Percentiles rank a stretch among this genome's conserved stretches.
Evolutionary conservation across 2,113 vertebrate species (phyloP).

Genomic region (Sardina pilchardus): DNA sequence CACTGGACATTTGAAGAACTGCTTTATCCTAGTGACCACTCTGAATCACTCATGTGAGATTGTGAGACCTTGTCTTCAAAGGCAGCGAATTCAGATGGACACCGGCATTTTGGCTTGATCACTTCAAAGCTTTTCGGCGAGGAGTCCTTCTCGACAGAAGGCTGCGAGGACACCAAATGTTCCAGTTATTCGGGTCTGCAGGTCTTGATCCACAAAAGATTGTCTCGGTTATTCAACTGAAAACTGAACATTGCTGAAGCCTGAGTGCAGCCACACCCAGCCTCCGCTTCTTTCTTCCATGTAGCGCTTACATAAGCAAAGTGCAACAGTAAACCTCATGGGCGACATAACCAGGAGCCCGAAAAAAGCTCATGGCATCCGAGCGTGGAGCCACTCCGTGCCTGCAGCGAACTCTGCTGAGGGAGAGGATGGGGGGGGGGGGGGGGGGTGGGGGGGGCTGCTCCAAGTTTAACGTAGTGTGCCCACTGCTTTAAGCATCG

Average conservation of each 20-base stretch:
- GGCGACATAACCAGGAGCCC: neutral
- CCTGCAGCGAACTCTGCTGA: neutral
- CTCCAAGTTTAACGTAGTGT: neutral
- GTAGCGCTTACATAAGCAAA: neutral
- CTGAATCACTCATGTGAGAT: too few species aligned
- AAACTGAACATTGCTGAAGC: neutral
- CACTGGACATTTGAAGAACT: neutral
- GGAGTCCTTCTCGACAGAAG: neutral
- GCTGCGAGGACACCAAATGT: neutral
- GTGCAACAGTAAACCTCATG: conserved; percentile 4
- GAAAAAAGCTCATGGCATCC: conserved; percentile 9
- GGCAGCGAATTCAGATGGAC: neutral
- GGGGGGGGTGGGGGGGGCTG: neutral
- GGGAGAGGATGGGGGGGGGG: neutral
- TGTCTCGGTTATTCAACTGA: neutral
- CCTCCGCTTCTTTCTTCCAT: neutral
- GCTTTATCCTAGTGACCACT: neutral
- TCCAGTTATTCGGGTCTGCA: neutral
- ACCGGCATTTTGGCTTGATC: too few species aligned
- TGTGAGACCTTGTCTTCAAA: neutral
- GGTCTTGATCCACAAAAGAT: neutral
- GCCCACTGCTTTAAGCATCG: neutral
- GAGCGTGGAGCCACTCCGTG: neutral
- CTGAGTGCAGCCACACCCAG: neutral
- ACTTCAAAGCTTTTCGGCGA: neutral